Percentiles rank a stretch among this genome's conserved stretches.
phyloP scores from a whole-genome alignment of 2,797 vertebrate species.

The Argentina silus region DNA sequence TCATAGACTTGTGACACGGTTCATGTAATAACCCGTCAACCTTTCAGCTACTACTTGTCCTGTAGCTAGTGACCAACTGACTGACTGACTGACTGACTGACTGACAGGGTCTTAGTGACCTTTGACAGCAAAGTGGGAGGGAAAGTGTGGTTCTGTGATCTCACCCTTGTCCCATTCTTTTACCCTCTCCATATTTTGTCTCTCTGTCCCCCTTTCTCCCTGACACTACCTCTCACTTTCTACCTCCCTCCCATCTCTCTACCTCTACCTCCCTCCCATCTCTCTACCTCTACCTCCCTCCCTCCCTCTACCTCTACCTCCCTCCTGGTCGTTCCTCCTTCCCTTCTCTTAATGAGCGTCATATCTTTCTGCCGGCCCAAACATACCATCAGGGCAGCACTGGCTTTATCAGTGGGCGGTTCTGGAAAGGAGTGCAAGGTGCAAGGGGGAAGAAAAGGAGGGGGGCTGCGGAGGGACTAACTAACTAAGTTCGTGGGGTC shows the following conservation, averaged over 20 bases:
- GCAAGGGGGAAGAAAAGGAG: constrained; percentile 16
- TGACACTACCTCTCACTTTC: not conserved
- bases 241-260: not conserved
- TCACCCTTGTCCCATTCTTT: constrained; percentile 44
- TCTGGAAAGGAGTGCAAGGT: constrained; percentile 37
- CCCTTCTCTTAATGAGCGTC: not conserved
- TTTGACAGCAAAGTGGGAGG: constrained; percentile 43
- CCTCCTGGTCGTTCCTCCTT: constrained; percentile 1
- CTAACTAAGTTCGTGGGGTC: not conserved
- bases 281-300: not conserved
- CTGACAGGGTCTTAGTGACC: constrained; percentile 21
- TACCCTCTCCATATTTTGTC: constrained; percentile 24
- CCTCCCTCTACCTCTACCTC: not conserved
- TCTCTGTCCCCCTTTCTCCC: not conserved
- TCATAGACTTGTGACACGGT: not conserved
- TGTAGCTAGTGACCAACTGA: not conserved
- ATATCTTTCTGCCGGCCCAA: not conserved
- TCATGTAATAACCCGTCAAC: not conserved
- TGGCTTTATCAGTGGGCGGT: not conserved
- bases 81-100: no score
- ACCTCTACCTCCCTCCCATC: constrained; percentile 11
- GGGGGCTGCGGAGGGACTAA: not conserved
- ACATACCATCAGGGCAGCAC: not conserved
- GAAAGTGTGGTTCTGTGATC: not conserved
- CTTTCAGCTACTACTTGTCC: not conserved